Base-by-base conservation (phyloP, 2,113 vertebrate species). In the Delphinapterus leucas region DNA sequence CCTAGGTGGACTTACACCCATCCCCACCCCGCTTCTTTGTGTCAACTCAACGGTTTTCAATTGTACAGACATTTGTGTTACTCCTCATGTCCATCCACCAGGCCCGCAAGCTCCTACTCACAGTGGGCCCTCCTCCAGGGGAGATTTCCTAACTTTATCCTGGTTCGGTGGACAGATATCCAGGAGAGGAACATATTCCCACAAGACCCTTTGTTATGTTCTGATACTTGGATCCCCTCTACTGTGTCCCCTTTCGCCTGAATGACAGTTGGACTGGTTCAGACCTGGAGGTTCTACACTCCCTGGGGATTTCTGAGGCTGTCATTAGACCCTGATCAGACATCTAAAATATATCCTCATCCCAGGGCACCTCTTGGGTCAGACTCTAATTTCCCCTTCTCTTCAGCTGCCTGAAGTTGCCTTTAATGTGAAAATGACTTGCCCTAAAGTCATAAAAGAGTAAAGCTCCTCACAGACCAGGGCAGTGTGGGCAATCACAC, bases 21-120 rank as follows among this genome's bases (percentile, higher is more conserved):
- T n/a, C 11, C 26, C 33, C 18, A 44, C 23, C 9, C 5, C 36
- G 13, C 1, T 7, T 11, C 41, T 71, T 28, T 67, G 33, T 28
- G 23, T 17, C 20, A 20, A 41, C 23, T 21, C 14, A 31, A 2
- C 2, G 18, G 25, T 55, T 76, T n/a, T 23, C 3, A 33, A 10
- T 2, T 31, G 44, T 17, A 67, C 6, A 10, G 31, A 38, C 18
- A 6, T 55, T 31, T 15, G 14, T 3, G 6, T 76, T 1, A 2
- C 9, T 28, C 1, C 3, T 18, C 12, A 31, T 0, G 1, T 31
- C 47, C 3, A 1, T 33, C 20, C 1, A 3, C n/a, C 23, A 17
- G 49, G 15, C 4, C 41, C 25, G 8, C 1, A 23, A 41, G 41
- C 25, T 49, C 1, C 33, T 70, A 3, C 0, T 25, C 10, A 3